Conservation (phyloP, 2,797 vertebrate genomes). For the Sebastes nivosus region DNA sequence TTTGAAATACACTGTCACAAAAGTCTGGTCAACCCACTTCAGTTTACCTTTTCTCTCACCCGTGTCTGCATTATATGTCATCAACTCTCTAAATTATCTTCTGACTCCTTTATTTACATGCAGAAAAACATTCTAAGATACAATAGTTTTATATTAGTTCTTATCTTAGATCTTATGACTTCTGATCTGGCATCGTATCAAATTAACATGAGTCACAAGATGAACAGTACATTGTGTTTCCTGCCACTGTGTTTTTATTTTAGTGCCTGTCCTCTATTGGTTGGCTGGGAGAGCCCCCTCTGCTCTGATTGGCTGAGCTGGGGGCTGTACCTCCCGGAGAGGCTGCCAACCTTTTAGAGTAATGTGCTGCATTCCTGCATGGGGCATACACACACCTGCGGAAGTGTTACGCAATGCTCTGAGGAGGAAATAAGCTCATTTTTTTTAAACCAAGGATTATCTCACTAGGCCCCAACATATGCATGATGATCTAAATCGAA, state of each 20-base stretch:
- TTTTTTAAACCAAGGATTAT: background rate
- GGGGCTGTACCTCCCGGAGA: conserved; percentile 28
- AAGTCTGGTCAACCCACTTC: background rate
- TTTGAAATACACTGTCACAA: background rate
- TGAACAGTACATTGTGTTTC: background rate
- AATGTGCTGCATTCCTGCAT: background rate
- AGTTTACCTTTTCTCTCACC: background rate
- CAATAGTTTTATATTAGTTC: background rate
- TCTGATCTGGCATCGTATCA: conserved; percentile 8
- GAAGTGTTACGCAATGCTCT: conserved; percentile 54
- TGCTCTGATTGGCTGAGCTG: conserved; percentile 69
- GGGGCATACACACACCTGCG: background rate
- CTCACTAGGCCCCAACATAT: background rate
- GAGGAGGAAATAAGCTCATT: background rate
- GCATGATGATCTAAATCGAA: background rate
- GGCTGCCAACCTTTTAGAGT: conserved; percentile 14
- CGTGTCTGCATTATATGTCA: background rate
- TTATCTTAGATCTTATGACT: conserved; percentile 23
- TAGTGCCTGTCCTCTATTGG: conserved; percentile 63
- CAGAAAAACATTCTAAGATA: background rate
- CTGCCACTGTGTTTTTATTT: background rate
- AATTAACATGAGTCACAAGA: background rate
- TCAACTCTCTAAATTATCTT: background rate
- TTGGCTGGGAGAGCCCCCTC: conserved; percentile 62
- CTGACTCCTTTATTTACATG: background rate